Evolutionary conservation across 2,113 vertebrate genomes (phyloP), one percentile per base, ranked within the genome.

Genomic region (Colossoma macropomum): DNA sequence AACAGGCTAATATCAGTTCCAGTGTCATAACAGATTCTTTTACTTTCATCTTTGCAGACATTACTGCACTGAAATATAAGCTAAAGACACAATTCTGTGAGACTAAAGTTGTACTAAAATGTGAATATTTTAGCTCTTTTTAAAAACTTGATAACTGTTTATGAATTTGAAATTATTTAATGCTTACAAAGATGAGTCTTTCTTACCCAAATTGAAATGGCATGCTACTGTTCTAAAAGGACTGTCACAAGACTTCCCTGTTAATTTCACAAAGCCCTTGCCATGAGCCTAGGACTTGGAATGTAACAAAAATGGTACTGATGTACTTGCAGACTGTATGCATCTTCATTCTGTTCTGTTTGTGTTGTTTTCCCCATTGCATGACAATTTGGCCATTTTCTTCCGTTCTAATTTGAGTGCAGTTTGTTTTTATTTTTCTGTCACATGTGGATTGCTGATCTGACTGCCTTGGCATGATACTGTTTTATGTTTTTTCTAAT

Each of bases 401-500:
- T 72, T 32, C 27, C 34, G 28, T 82, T 84, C 17, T 56, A 54
- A 84, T 77, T 78, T 30, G 69, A 83, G 76, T 80, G 77, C 77
- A 7, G 48, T 79, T 77, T 77, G 34, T 80, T 73, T 79, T 80
- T 63, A 4, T 50, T 50, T 54, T 38, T 25, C 21, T 17, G 17
- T 23, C 9, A 34, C 59, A 48, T 30, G 9, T 62, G 60, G 50
- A 86, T 82, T 69, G 83, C 83, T 89, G 86, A 85, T 79, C 66
- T 75, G 65, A 89, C 77, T 48, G 84, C 88, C 81, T 81, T 21
- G 87, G 81, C 82, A 87, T 79, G 75, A 86, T 79, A 17, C 78
- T 88, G 45, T 72, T 70, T 45, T 89, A 89, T 90, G 89, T 79
- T 62, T 72, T 52, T 77, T 78, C 60, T 80, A 77, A 82, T 83